Evolutionary conservation across 2,113 vertebrate species (phyloP).

Genomic region (Stegostoma tigrinum): DNA sequence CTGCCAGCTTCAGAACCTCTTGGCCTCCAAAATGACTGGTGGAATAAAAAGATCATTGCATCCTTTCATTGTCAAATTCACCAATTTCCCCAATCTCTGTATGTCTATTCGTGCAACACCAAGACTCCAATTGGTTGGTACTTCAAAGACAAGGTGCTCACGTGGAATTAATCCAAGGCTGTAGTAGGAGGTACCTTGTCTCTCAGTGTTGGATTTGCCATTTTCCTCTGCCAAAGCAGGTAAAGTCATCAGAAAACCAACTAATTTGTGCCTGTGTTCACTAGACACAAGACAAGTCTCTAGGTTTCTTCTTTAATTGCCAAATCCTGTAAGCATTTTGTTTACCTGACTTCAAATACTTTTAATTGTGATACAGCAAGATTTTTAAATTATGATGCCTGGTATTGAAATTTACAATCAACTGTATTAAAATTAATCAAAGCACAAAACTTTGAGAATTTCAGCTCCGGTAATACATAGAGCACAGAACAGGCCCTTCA

Average conservation of each 20-base stretch:
- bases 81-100: neutral
- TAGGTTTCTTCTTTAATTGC: neutral
- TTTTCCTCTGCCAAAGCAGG: neutral
- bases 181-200: neutral
- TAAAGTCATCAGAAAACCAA: neutral
- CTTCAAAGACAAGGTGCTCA: neutral
- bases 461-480: neutral
- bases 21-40: neutral
- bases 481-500: too few species aligned
- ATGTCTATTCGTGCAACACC: neutral
- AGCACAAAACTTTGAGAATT: neutral
- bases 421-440: neutral
- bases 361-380: neutral
- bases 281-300: neutral
- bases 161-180: neutral
- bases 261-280: neutral
- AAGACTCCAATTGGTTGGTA: neutral
- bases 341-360: neutral
- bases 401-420: neutral
- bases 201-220: neutral
- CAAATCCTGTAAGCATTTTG: neutral
- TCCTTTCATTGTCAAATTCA: neutral
- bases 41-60: neutral
- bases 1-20: neutral
- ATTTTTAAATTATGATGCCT: neutral